Conservation (phyloP, 2,888 invertebrate species). For the Archips crataeganus region DNA sequence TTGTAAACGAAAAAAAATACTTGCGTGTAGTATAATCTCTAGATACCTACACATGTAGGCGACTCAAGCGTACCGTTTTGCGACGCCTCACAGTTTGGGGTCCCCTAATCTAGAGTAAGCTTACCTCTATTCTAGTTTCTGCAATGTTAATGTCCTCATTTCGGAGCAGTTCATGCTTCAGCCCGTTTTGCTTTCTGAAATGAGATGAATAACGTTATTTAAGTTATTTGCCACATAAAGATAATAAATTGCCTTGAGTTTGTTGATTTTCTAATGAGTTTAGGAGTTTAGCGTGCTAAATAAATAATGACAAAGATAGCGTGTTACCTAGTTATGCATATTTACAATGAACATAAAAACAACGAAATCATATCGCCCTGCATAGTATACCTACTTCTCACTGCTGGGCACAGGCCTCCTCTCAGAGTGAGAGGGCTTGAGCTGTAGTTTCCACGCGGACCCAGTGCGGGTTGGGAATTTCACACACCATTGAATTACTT, state of each 20-base stretch:
- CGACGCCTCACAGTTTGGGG: too few species aligned
- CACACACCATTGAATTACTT: too few species aligned
- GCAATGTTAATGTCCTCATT: slow-evolving; percentile 75
- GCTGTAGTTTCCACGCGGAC: too few species aligned
- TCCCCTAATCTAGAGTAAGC: slow-evolving; percentile 23
- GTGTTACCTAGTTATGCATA: slow-evolving; percentile 17
- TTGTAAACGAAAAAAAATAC: too few species aligned
- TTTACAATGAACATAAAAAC: neutral
- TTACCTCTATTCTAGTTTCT: slow-evolving; percentile 80
- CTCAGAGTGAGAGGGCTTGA: too few species aligned
- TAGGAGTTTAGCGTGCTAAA: slow-evolving; percentile 25
- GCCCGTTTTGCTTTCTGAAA: slow-evolving; percentile 77
- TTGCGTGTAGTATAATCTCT: too few species aligned
- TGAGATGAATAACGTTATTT: slow-evolving; percentile 39
- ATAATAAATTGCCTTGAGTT: neutral
- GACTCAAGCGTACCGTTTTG: too few species aligned
- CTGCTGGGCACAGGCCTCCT: too few species aligned
- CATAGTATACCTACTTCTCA: too few species aligned
- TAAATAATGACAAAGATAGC: slow-evolving; percentile 22
- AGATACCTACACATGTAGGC: too few species aligned
- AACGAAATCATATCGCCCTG: too few species aligned
- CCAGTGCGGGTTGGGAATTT: too few species aligned
- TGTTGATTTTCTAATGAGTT: neutral
- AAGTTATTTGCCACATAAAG: slow-evolving; percentile 1
- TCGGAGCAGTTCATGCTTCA: slow-evolving; percentile 77